Percentiles rank a stretch among this genome's conserved stretches.
phyloP scores from a whole-genome alignment of 2,888 invertebrate genomes.

The Lumbricus terrestris region DNA sequence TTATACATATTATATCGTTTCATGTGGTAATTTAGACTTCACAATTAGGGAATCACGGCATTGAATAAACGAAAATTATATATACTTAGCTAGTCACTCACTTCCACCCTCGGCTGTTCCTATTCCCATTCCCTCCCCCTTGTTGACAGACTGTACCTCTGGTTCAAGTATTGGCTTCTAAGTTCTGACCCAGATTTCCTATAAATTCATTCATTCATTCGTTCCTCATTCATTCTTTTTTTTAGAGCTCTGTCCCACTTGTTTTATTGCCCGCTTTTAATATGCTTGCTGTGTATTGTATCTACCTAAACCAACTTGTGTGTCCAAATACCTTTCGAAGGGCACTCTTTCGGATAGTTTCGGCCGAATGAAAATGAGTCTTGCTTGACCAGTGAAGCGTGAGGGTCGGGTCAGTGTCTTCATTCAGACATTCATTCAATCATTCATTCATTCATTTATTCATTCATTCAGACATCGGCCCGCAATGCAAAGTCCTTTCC shows the following conservation, averaged over 20 bases:
- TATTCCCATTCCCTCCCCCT: too few relatives aligned
- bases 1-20: too few relatives aligned
- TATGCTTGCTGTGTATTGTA: neutral
- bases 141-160: too few relatives aligned
- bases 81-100: too few relatives aligned
- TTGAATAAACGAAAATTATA: too few relatives aligned
- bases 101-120: too few relatives aligned
- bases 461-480: neutral
- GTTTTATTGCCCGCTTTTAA: neutral
- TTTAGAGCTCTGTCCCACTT: neutral
- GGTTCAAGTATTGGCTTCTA: neutral
- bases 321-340: neutral
- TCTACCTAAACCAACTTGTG: neutral
- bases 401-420: neutral
- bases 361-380: neutral
- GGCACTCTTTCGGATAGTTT: neutral
- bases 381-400: neutral
- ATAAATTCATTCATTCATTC: constrained; percentile 6
- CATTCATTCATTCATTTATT: too few relatives aligned
- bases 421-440: too few relatives aligned
- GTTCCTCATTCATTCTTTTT: neutral
- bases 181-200: neutral
- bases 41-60: too few relatives aligned
- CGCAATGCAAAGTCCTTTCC: neutral
- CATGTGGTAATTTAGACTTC: too few relatives aligned